Percentiles rank a stretch among this genome's conserved stretches.
Conservation (phyloP, 1,140 invertebrate genomes). For the Propsilocerus akamusi region DNA sequence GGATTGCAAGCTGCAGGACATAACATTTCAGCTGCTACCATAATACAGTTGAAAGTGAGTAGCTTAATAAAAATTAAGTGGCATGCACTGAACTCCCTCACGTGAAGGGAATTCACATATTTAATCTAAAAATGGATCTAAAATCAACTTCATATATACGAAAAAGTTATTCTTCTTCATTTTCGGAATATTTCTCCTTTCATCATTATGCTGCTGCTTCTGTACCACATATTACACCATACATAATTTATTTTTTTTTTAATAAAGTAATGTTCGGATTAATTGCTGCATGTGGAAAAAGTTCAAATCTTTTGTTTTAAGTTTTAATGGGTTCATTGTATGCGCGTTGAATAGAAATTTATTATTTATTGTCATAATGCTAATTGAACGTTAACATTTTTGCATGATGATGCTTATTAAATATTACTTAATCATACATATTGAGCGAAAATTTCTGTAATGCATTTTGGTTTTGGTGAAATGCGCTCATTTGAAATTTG, state of each 20-base stretch:
- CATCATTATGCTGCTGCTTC: background rate
- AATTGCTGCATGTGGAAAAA: conserved; percentile 4
- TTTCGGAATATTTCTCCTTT: background rate
- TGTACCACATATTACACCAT: background rate
- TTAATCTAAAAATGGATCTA: no score
- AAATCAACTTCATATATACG: no score
- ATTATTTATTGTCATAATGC: background rate
- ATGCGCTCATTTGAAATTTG: no score
- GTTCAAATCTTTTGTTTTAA: no score
- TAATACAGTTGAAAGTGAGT: conserved; percentile 80
- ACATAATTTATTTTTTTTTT: no score
- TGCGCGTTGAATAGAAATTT: background rate
- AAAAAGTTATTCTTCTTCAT: conserved; percentile 5
- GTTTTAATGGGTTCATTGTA: no score
- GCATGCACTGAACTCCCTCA: background rate
- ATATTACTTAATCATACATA: no score
- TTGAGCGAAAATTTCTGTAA: no score
- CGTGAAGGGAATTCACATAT: no score
- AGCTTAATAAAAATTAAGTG: background rate
- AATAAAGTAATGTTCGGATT: conserved; percentile 1
- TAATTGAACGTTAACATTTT: conserved; percentile 4
- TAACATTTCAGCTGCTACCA: conserved; percentile 73
- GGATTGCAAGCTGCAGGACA: conserved; percentile 71
- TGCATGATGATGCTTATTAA: background rate
- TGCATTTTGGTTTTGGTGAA: no score